Base-by-base conservation (phyloP, 2,797 vertebrate species). In the Syndactyla subalaris region DNA sequence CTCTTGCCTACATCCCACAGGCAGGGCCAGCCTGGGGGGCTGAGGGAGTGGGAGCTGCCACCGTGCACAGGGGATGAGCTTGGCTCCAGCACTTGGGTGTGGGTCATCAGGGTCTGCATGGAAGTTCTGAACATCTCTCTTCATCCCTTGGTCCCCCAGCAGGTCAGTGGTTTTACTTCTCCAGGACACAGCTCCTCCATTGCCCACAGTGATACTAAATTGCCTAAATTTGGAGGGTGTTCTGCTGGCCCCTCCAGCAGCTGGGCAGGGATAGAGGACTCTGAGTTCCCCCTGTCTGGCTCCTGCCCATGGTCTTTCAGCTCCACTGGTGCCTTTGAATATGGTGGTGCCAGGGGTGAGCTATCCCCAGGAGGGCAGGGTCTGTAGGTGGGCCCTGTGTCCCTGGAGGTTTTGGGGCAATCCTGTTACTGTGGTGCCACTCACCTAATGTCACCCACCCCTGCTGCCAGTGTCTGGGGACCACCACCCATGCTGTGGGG, bases 381-480 rank as follows among this genome's bases (percentile, higher is more conserved):
- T 27, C 18, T 45, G 45, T 12, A 14, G 21, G 49, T 30, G 32
- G 54, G 22, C 51, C 10, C 23, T 9, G 24, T 21, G 59, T 17
- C 65, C 65, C 78, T 20, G 22, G 19, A 48, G 39, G 41, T 39
- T 51, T 29, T 6, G 6, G 48, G 79, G 58, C 52, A 3, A 6
- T 41, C 30, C 12, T 5, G 9, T 10, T 38, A 11, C 38, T 8
- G 30, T 7, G 1, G 59, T 39, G 8, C 36, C 30, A 12, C 36
- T 59, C 22, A 1, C 17, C 27, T 6, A 19, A 7, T 5, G 7
- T 20, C 54, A 59, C 39, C 14, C 2, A 0, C 15, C 5, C 1
- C 36, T 11, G n/a, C 75, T 76, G 73, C 79, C 23, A 29, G 38
- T 14, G 6, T 26, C 9, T 32, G 51, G 66, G 61, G 27, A 10